Evolutionary conservation across 2,113 vertebrate genomes (phyloP), one percentile per base, ranked within the genome.

Genomic region (Alouatta palliata): DNA sequence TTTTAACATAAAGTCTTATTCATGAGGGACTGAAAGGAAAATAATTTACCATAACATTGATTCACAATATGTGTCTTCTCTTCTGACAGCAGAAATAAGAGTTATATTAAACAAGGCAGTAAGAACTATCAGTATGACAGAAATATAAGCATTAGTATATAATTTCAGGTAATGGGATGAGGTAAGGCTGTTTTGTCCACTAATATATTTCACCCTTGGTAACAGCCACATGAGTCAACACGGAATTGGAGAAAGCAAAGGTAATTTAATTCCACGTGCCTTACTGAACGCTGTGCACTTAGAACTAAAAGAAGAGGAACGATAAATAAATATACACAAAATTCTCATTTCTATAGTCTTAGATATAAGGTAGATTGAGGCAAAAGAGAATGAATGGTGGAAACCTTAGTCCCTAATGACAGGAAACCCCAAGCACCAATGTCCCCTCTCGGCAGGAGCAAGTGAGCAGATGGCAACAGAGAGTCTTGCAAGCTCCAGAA

Each of bases 191-290:
- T 85, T 89, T 45, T 87, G 66, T 77, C 70, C 71, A 85, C 52
- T 88, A 71, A 84, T 32, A 40, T 40, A 66, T 88, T 73, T 95
- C 79, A 85, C 66, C 93, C 52, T 90, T 88, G 81, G 58, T 92
- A 82, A 96, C 40, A n/a, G 76, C 32, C 80, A 77, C 21, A 12
- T 49, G 45, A 82, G 77, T 73, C 52, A 95, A 87, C 87, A 84
- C 13, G 35, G 40, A 94, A 94, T 7, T 70, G 19, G 61, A 97
- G 90, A 87, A 95, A 89, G 47, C 21, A 75, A 73, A 93, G 56
- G 87, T 84, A 77, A 91, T 96, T 87, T 68, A 89, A 80, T 83
- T 94, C 89, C 76, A 23, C 56, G 56, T 49, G 43, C 47, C n/a
- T 43, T 87, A 56, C 81, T 68, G n/a, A 92, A 40, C 71, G 35